These are phyloP conservation scores for Leptinotarsa undecemlineata DNA, from an alignment of 1,140 invertebrate species.

Conservation along the genomic window DNA sequence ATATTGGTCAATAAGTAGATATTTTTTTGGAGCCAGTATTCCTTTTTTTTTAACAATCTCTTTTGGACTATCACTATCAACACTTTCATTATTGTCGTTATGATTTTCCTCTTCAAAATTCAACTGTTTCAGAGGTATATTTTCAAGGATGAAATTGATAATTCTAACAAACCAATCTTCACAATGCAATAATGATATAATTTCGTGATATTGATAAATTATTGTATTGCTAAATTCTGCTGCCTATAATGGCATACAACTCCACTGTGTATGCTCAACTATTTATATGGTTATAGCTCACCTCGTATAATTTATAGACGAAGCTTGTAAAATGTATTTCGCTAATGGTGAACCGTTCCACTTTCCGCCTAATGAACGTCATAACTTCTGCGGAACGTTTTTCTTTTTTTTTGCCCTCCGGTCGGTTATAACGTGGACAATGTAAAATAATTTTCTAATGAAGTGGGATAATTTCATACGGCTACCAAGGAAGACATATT, in stretches of 20 bases:
- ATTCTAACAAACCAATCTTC: too few species aligned
- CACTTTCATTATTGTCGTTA: too few species aligned
- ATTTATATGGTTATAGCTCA: constrained; percentile 9
- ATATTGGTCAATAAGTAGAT: too few species aligned
- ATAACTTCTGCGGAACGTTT: constrained; percentile 2
- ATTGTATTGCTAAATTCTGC: too few species aligned
- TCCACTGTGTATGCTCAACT: neutral
- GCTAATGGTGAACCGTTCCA: constrained; percentile 19
- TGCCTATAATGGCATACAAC: neutral
- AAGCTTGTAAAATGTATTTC: constrained; percentile 14
- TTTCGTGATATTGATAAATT: too few species aligned
- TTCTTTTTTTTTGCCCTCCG: neutral
- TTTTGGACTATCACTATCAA: too few species aligned
- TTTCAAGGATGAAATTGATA: too few species aligned
- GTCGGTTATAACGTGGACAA: neutral
- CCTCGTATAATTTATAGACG: constrained; percentile 16
- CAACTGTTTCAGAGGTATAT: too few species aligned
- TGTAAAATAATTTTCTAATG: constrained; percentile 11
- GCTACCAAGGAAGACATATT: constrained; percentile 1
- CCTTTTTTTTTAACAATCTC: too few species aligned
- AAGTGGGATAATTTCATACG: constrained; percentile 1
- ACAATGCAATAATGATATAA: too few species aligned
- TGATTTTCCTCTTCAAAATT: too few species aligned
- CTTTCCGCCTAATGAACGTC: constrained; percentile 17
- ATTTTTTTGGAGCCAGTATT: too few species aligned